Base-by-base conservation (phyloP, 92 coral and sea anemone genomes). In the Diadumene lineata region DNA sequence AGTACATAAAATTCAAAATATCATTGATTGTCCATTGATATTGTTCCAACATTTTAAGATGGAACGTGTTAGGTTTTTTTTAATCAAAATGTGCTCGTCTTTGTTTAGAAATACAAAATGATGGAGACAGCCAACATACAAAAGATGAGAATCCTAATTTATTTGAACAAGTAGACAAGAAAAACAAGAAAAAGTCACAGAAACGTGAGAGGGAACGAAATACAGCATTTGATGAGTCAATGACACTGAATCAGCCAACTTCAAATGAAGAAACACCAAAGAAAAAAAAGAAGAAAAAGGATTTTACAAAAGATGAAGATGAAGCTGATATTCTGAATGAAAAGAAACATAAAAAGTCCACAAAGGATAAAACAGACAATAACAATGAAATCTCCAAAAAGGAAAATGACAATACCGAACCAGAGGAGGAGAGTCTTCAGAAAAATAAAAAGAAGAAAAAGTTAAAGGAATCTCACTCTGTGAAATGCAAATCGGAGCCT, bases 111-210 rank as follows among this genome's bases (percentile, higher is more conserved):
- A 26, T 2, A 8, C 65, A 60, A 21, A 60, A 60, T 7, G 32
- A 60, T 22, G 65, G 26, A 23, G 4, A 60, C 7, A 32, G n/a
- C n/a, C n/a, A 23, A 60, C 7, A 7, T 2, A 27, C 7, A 23
- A 69, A 66, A n/a, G 60, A 69, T 28, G 58, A 22, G 38, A 22
- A 29, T 25, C 60, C 21, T 16, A 9, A 1, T 18, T 25, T 1
- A 53, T 15, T 26, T 32, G 60, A 55, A 51, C 7, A 18, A 16
- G 3, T 22, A 73, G 60, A 30, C 55, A 73, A 53, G 58, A 24
- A 30, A 27, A 46, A 83, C 72, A 66, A 70, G 79, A 79, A 69
- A 70, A 44, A 76, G 66, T 65, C 34, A 51, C 23, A 67, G 13
- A 0, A 71, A 30, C 43, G 69, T 29, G 43, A 70, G 48, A 33